Evolutionary conservation across 2,888 invertebrate species (phyloP).

Genomic region (Mimachlamys varia): DNA sequence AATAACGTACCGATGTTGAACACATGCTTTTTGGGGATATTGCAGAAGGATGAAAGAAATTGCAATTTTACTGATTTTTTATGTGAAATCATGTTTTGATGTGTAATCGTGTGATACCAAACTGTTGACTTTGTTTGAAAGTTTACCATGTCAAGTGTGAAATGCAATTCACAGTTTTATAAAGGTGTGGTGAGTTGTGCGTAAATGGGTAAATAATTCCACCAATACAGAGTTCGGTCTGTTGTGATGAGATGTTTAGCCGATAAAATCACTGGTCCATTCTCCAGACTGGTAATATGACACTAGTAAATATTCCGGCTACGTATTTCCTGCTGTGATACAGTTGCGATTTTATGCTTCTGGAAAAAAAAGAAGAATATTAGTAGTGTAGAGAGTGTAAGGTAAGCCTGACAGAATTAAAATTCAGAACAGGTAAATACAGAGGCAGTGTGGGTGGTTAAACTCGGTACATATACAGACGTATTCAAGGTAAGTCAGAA

Average conservation of each 20-base stretch:
- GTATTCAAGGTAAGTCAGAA: too few relatives aligned
- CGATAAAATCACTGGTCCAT: too few relatives aligned
- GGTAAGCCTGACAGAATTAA: too few relatives aligned
- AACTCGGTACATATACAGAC: background rate
- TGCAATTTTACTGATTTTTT: background rate
- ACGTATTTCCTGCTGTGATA: background rate
- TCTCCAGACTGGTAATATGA: background rate
- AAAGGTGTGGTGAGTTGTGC: background rate
- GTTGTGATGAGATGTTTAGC: too few relatives aligned
- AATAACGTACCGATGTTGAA: too few relatives aligned
- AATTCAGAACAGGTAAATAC: too few relatives aligned
- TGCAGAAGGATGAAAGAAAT: background rate
- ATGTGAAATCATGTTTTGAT: constrained; percentile 1
- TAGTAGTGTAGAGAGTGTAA: background rate
- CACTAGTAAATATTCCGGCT: background rate
- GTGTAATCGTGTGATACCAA: background rate
- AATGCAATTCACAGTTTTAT: background rate
- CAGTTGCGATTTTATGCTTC: background rate
- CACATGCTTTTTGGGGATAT: too few relatives aligned
- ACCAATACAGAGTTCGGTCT: background rate
- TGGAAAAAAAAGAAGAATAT: background rate
- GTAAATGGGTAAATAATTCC: background rate
- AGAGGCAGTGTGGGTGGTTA: background rate
- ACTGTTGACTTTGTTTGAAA: background rate
- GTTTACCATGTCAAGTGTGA: background rate